Conservation (phyloP, 1,140 invertebrate species). For the Drosophila miranda region DNA sequence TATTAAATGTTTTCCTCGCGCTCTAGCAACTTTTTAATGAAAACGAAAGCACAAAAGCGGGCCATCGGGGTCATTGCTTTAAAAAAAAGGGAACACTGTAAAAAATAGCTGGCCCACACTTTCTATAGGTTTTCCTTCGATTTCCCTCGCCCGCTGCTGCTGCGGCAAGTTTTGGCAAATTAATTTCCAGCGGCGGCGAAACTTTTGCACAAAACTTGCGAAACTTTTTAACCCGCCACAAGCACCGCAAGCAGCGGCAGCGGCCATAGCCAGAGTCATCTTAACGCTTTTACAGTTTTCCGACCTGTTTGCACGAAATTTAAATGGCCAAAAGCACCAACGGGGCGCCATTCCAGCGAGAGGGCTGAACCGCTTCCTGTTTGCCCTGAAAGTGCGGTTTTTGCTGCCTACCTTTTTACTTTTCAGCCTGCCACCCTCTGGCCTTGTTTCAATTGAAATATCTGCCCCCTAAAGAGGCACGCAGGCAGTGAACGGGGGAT, state of each 20-base stretch:
- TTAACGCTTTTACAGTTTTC: slow-evolving; percentile 78
- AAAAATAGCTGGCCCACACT: slow-evolving; percentile 33
- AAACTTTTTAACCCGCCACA: slow-evolving; percentile 78
- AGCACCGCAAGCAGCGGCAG: slow-evolving; percentile 62
- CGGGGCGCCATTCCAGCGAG: not conserved
- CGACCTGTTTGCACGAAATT: slow-evolving; percentile 79
- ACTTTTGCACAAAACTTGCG: slow-evolving; percentile 70
- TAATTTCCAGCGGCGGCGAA: slow-evolving; percentile 75
- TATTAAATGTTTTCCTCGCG: slow-evolving; percentile 68
- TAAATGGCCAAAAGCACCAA: slow-evolving; percentile 60
- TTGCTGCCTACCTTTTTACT: slow-evolving; percentile 74
- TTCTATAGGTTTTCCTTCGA: slow-evolving; percentile 25
- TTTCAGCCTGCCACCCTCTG: slow-evolving; percentile 4
- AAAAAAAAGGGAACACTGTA: slow-evolving; percentile 46
- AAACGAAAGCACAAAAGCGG: slow-evolving; percentile 57
- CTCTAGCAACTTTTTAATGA: slow-evolving; percentile 68
- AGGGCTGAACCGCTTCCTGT: slow-evolving; percentile 53
- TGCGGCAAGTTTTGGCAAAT: slow-evolving; percentile 79
- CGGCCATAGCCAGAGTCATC: slow-evolving; percentile 55
- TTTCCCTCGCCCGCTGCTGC: slow-evolving; percentile 26
- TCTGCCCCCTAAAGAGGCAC: slow-evolving; percentile 13
- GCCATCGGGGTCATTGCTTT: slow-evolving; percentile 20
- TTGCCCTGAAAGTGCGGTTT: slow-evolving; percentile 61
- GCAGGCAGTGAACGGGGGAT: not conserved
- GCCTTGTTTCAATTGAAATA: slow-evolving; percentile 55